Base-by-base conservation (phyloP, 2,888 invertebrate species). In the Cryptophagus acutangulus region DNA sequence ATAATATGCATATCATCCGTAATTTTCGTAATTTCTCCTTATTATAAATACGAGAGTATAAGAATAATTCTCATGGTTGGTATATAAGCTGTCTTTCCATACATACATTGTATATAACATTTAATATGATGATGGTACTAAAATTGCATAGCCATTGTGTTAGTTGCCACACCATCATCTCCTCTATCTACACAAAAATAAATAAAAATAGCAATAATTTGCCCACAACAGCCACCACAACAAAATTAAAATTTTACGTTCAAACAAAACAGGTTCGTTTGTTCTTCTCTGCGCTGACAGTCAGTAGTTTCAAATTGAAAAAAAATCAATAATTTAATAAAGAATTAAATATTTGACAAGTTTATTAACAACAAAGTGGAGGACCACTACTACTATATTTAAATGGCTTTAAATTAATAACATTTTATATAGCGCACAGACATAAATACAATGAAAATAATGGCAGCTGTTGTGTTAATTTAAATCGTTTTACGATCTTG, bases 1-100 rank as follows among this genome's bases (percentile, higher is more conserved):
- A 37, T 37, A 47, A 43, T 46, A 44, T 45, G 40, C 42, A 47
- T 47, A 45, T 47, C 41, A 47, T 29, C 41, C 39, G 42, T 41
- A 47, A 47, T 34, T 34, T 34, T 10, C n/a, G 20, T 34, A 34
- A 34, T 34, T 34, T 34, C 20, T 17, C 34, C 12, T 16, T 31
- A 31, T 31, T 31, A 31, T 31, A 12, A 31, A 13, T 16, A 15
- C 12, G 16, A 31, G n/a, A 9, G 16, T 16, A 31, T 16, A 31
- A 10, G 31, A 10, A 28, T 10, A 31, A 31, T 31, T 31, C 31
- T 31, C 31, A 31, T 31, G 31, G n/a, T 8, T n/a, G n/a, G n/a
- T n/a, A n/a, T n/a, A n/a, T n/a, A n/a, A n/a, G n/a, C n/a, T n/a
- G n/a, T n/a, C n/a, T n/a, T n/a, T n/a, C n/a, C n/a, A n/a, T n/a